A percentile compares a stretch with the other conserved stretches of the same genome.
phyloP scores from a whole-genome alignment of 2,113 vertebrate species.

The Pholis gunnellus region DNA sequence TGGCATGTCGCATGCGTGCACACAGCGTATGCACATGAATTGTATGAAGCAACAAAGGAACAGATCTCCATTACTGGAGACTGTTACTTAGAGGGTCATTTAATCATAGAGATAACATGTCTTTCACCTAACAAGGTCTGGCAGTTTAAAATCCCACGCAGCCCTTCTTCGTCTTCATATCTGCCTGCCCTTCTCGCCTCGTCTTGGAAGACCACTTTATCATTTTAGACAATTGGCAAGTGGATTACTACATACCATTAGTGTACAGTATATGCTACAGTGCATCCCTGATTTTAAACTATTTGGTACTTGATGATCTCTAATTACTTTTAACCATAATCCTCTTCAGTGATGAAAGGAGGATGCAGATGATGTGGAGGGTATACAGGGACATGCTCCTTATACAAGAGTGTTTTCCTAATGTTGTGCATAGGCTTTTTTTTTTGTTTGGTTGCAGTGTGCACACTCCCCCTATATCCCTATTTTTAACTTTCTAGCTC shows the following conservation, averaged over 20 bases:
- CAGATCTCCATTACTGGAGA: slow-evolving; percentile 35
- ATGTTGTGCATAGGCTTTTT: slow-evolving; percentile 8
- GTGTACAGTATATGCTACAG: not conserved
- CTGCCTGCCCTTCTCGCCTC: not conserved
- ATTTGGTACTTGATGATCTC: not conserved
- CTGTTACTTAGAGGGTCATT: slow-evolving; percentile 41
- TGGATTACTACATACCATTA: slow-evolving; percentile 6
- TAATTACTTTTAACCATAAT: not conserved
- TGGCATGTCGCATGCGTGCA: slow-evolving; percentile 3
- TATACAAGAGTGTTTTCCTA: not conserved
- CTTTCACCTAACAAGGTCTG: slow-evolving; percentile 35
- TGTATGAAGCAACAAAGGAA: slow-evolving; percentile 40
- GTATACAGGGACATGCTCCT: not conserved
- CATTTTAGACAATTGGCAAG: slow-evolving; percentile 5
- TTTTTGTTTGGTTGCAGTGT: not conserved
- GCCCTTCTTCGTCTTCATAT: not conserved
- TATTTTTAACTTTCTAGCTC: slow-evolving; percentile 46
- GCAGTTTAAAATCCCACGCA: slow-evolving; percentile 32
- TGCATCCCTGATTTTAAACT: not conserved
- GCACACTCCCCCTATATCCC: slow-evolving; percentile 29
- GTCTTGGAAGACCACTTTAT: slow-evolving; percentile 9
- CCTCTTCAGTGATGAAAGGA: not conserved
- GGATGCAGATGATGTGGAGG: not conserved
- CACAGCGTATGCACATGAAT: slow-evolving; percentile 9
- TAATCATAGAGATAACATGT: slow-evolving; percentile 37